Base-by-base conservation (phyloP, 2,113 vertebrate species). In the Lepus timidus region DNA sequence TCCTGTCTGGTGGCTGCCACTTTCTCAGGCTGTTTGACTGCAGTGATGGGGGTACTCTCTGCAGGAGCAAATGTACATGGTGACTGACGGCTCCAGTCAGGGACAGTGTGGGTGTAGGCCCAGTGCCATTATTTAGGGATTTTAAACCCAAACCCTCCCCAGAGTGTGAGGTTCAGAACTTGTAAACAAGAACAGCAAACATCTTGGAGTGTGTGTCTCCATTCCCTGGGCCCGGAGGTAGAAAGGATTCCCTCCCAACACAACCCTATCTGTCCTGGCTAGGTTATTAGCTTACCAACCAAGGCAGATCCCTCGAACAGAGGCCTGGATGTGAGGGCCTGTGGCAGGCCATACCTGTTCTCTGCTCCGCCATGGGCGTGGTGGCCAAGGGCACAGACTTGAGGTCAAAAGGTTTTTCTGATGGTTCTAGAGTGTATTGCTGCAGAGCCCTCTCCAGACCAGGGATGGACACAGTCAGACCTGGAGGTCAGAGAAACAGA, bases 331-430 rank as follows among this genome's bases (percentile, higher is more conserved):
- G 12, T 1, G 1, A 65, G 33, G 61, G 76, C 25, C 64, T 39
- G 65, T 33, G 20, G 58, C 23, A 12, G 70, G 0, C 1, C 49
- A 93, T 76, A 99, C 98, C 98, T 97, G 98, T 67, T 97, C 98
- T 98, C 97, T 98, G 99, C 91, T 99, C 99, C 0, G 95, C 9
- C 25, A 98, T 12, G 62, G 98, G 98, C 17, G 98, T 94, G 68
- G 98, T 99, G 86, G 99, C 98, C 97, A 99, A 91, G 75, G 99
- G 99, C 93, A 99, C 99, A 0, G 99, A 99, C 95, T 98, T 99
- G 96, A 99, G 97, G 93, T 99, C 99, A 88, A 99, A 99, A 23
- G 98, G 98, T 64, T 98, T 99, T 39, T 99, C 99, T 0, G 99
- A 98, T 3, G 99, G 99, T 39, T 99, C 99, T 67, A 99, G 96